phyloP scores from a whole-genome alignment of 2,888 invertebrate species.

The Trichogramma dendrolimi region DNA sequence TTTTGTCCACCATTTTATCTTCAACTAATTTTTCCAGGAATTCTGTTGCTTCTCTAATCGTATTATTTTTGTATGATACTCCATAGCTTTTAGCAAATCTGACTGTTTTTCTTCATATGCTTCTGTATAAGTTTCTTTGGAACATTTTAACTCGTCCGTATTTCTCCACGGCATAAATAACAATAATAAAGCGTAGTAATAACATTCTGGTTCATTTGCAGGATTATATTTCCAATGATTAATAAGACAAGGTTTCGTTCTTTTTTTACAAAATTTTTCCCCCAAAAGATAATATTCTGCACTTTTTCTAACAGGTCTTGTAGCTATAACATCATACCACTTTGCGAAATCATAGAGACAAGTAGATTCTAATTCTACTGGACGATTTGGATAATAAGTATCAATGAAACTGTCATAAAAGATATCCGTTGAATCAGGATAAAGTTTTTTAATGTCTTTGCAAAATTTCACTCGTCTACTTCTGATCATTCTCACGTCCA shows the following conservation, averaged over 20 bases:
- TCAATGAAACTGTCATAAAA: constrained; percentile 37
- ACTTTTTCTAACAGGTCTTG: constrained; percentile 4
- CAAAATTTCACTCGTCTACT: constrained; percentile 24
- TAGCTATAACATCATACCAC: constrained; percentile 29
- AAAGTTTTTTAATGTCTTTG: constrained; percentile 23
- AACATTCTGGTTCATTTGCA: constrained; percentile 23
- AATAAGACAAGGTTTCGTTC: constrained; percentile 34
- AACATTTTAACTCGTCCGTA: constrained; percentile 20
- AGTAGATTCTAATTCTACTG: constrained; percentile 32
- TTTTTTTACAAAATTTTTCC: constrained; percentile 26
- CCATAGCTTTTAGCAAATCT: constrained; percentile 9
- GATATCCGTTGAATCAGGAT: constrained; percentile 33
- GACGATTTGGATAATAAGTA: constrained; percentile 37
- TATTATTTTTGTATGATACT: constrained; percentile 4
- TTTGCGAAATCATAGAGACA: constrained; percentile 33
- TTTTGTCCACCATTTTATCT: no score
- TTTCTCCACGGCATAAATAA: constrained; percentile 30
- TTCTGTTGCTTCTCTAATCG: no score
- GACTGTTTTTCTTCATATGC: constrained; percentile 24
- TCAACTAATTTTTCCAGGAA: no score
- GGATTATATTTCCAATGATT: constrained; percentile 35
- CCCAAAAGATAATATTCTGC: constrained; percentile 2
- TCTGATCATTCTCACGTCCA: constrained; percentile 33
- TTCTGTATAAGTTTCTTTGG: constrained; percentile 24
- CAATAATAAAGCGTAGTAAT: constrained; percentile 26